A percentile compares a stretch with the other conserved stretches of the same genome.
These are phyloP conservation scores for Mycogona germanica DNA, from an alignment of 2,888 invertebrate species.

Conservation along the genomic window DNA sequence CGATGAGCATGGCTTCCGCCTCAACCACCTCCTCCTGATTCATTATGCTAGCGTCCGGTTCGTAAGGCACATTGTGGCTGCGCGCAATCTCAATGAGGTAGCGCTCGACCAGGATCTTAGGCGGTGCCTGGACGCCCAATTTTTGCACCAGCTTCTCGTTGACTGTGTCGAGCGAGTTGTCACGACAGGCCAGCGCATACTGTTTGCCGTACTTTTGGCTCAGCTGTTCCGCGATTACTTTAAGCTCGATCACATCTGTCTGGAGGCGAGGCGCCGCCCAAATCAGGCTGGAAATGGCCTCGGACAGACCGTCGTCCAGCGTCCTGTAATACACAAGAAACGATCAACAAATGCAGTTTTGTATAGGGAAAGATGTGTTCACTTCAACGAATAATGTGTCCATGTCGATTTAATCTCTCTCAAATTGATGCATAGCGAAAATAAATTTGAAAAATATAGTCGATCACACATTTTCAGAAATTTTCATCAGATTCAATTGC, in stretches of 20 bases:
- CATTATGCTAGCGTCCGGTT: slow-evolving; percentile 87
- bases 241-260: slow-evolving; percentile 51
- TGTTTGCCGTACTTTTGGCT: slow-evolving; percentile 86
- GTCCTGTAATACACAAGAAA: slow-evolving; percentile 37
- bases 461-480: slow-evolving; percentile 6
- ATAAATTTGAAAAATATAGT: too few species aligned
- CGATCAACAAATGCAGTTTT: slow-evolving; percentile 2
- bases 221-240: slow-evolving; percentile 74
- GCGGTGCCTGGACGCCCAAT: slow-evolving; percentile 85
- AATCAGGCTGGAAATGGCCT: slow-evolving; percentile 88
- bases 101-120: slow-evolving; percentile 86
- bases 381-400: too few species aligned
- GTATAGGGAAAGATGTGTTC: too few species aligned
- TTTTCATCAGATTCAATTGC: not conserved
- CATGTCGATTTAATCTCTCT: too few species aligned
- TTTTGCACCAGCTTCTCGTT: slow-evolving; percentile 90
- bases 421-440: too few species aligned
- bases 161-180: slow-evolving; percentile 65
- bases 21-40: slow-evolving; percentile 41
- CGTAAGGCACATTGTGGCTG: slow-evolving; percentile 86
- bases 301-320: slow-evolving; percentile 86
- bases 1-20: slow-evolving; percentile 48
- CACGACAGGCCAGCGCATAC: slow-evolving; percentile 73
- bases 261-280: slow-evolving; percentile 90
- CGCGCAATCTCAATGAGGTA: slow-evolving; percentile 93